A percentile compares a stretch with the other conserved stretches of the same genome.
Evolutionary conservation across 2,888 invertebrate genomes (phyloP).

Genomic region (Spialia ferax): DNA sequence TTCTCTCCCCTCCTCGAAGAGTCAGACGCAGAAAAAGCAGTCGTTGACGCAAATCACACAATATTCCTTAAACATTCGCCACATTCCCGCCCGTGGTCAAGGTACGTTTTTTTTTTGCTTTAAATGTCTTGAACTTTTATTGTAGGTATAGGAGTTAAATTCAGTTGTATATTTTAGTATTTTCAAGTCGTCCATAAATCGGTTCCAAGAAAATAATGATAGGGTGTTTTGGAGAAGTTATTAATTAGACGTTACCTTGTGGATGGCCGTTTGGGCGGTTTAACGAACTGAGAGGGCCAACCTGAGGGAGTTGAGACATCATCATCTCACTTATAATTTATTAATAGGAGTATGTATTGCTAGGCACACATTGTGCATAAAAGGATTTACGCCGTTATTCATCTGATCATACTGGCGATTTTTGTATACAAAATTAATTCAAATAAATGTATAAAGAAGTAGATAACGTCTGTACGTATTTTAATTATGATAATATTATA

Average conservation of each 20-base stretch:
- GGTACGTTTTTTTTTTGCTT: constrained; percentile 57
- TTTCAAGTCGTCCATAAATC: not conserved
- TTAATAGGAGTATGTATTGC: too few relatives aligned
- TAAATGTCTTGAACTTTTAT: not conserved
- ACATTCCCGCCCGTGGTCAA: constrained; percentile 74
- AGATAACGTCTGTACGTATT: not conserved
- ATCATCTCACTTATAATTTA: too few relatives aligned
- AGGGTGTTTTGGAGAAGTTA: too few relatives aligned
- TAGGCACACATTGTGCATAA: not conserved
- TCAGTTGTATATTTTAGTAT: not conserved
- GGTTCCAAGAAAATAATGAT: too few relatives aligned
- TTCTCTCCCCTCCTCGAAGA: constrained; percentile 65
- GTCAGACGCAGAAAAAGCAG: constrained; percentile 54
- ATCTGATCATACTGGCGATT: not conserved
- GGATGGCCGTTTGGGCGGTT: too few relatives aligned
- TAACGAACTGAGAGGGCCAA: too few relatives aligned
- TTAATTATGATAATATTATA: not conserved
- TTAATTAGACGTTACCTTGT: too few relatives aligned
- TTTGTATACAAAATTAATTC: not conserved
- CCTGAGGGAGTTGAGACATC: too few relatives aligned
- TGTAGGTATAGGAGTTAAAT: not conserved
- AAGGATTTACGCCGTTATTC: too few relatives aligned
- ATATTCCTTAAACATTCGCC: constrained; percentile 74
- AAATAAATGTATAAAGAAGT: not conserved
- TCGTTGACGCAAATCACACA: constrained; percentile 69